Evolutionary conservation across 1,140 invertebrate species (phyloP), one percentile per base, ranked within the genome.

Genomic region (Sycobia sp.): DNA sequence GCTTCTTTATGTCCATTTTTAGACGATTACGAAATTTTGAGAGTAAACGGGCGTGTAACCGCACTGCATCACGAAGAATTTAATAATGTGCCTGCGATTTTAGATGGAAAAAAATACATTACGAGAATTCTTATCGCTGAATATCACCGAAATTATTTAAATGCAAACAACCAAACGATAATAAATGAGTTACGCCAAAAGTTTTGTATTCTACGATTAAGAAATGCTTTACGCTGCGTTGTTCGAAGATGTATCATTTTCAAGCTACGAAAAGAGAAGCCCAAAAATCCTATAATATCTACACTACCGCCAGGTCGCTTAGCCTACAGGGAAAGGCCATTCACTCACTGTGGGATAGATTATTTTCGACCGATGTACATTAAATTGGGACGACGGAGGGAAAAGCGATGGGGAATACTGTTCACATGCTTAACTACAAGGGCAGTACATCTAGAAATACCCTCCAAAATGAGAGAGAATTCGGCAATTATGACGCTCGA

Each of bases 401-500:
- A 61, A 14, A 61, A 61, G 16, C 16, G 58, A 7, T 61, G 50
- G 23, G 58, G 58, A 2, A 38, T 53, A 13, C 23, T 61, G 0
- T 61, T 61, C 23, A 61, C 58, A 0, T 61, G 49, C 13, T 11
- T 61, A 2, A 53, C 36, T 0, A 57, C 44, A 0, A 9, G 69
- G 20, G 65, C 59, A 7, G 44, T 69, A 0, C 64, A 69, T 38
- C 2, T 71, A 4, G 68, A 71, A 32, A 4, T 68, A 1, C 56
- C 62, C 4, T 18, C 53, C 29, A 56, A 63, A 0, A 39, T 34
- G 4, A 66, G 62, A 4, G 56, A 62, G 22, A 39, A 20, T 7
- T 11, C 69, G 3, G 14, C 51, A 11, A 32, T 11, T 11, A 32
- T 32, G 29, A 11, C 29, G 5, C 5, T 32, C 4, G 5, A 32